Evolutionary conservation across 2,888 invertebrate species (phyloP).

Genomic region (Lasioglossum zephyrum): DNA sequence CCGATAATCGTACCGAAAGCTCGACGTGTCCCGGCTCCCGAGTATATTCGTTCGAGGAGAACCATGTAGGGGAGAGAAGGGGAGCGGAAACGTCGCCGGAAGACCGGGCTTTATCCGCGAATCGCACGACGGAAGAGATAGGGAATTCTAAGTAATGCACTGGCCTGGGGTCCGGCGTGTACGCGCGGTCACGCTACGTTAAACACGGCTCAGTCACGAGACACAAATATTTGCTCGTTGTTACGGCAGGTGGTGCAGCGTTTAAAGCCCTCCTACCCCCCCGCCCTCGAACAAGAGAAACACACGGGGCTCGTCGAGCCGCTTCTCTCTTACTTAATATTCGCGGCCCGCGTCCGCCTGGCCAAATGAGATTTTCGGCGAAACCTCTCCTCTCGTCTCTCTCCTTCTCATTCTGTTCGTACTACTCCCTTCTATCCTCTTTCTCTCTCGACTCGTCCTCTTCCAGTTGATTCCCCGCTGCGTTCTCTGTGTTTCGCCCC

Average conservation of each 20-base stretch:
- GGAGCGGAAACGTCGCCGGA: slow-evolving; percentile 56
- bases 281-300: neutral
- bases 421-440: neutral
- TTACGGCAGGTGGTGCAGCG: slow-evolving; percentile 58
- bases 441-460: neutral
- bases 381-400: neutral
- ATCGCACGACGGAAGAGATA: slow-evolving; percentile 66
- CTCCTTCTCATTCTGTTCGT: neutral
- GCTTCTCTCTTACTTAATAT: slow-evolving; percentile 41
- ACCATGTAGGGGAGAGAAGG: neutral
- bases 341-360: slow-evolving; percentile 32
- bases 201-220: slow-evolving; percentile 65
- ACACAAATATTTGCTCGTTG: slow-evolving; percentile 67
- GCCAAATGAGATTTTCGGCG: slow-evolving; percentile 51
- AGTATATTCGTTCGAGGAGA: neutral
- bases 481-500: slow-evolving; percentile 15
- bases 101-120: slow-evolving; percentile 54
- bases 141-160: slow-evolving; percentile 67
- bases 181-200: slow-evolving; percentile 68
- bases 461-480: neutral
- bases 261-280: slow-evolving; percentile 29
- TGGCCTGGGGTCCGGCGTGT: slow-evolving; percentile 42
- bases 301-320: neutral
- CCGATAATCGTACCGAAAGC: slow-evolving; percentile 57
- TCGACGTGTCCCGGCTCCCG: slow-evolving; percentile 22